These are phyloP conservation scores for Phorcus lineatus DNA, from an alignment of 2,888 invertebrate genomes.

Conservation along the genomic window DNA sequence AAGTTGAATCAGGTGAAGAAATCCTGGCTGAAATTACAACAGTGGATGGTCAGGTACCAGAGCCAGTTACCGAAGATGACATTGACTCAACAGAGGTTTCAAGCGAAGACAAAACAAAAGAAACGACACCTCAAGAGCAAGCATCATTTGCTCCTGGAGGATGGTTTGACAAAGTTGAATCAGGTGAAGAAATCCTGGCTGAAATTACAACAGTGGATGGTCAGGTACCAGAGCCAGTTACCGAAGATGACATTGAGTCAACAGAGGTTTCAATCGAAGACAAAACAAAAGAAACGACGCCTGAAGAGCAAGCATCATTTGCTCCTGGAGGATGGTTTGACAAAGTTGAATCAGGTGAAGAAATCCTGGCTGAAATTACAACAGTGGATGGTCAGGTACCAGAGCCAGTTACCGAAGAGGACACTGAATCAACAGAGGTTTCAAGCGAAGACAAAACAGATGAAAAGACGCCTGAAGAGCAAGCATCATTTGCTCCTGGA, in stretches of 20 bases:
- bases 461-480: neutral
- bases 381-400: neutral
- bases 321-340: neutral
- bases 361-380: neutral
- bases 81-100: neutral
- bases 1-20: constrained; percentile 10
- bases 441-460: neutral
- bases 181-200: neutral
- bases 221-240: neutral
- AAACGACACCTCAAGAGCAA: neutral
- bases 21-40: neutral
- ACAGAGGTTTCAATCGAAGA: neutral
- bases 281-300: neutral
- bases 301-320: neutral
- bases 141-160: neutral
- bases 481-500: no score
- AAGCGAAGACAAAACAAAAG: neutral
- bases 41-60: constrained; percentile 21
- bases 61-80: neutral
- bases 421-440: neutral
- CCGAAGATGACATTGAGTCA: neutral
- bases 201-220: neutral
- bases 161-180: constrained; percentile 3
- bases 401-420: neutral
- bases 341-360: no score